phyloP scores from a whole-genome alignment of 2,797 vertebrate genomes.

The Meda fulgida region DNA sequence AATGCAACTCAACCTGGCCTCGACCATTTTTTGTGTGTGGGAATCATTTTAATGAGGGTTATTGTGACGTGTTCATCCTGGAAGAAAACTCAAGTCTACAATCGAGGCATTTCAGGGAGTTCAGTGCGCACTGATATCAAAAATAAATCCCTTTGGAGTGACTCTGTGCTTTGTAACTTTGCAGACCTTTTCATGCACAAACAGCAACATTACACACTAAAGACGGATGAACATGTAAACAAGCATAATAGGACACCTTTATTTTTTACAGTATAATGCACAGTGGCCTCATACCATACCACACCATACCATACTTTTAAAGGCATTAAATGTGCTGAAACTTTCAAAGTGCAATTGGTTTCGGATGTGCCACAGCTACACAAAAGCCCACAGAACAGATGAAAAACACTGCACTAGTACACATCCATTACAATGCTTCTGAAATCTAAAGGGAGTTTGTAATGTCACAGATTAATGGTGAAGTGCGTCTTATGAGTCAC shows the following conservation, averaged over 20 bases:
- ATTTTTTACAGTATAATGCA: not conserved
- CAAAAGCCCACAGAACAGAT: not conserved
- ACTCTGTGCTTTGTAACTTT: not conserved
- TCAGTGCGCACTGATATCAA: not conserved
- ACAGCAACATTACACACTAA: not conserved
- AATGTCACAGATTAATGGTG: conserved; percentile 15
- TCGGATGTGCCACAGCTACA: not conserved
- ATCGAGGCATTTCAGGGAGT: not conserved
- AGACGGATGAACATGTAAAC: not conserved
- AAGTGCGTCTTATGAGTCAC: conserved; percentile 11
- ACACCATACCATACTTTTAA: not conserved
- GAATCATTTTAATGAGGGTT: not conserved
- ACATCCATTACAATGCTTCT: not conserved
- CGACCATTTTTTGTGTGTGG: not conserved
- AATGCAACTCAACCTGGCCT: not conserved
- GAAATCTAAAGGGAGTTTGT: not conserved
- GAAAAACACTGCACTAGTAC: not conserved
- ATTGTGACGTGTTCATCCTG: not conserved
- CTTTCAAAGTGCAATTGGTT: not conserved
- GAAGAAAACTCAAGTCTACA: not conserved
- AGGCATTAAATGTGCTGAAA: not conserved
- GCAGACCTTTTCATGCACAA: not conserved
- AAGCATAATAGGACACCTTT: not conserved
- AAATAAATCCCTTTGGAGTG: not conserved
- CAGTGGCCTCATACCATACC: not conserved